These are phyloP conservation scores for Lasioglossum vierecki DNA, from an alignment of 2,888 invertebrate genomes.

Conservation along the genomic window DNA sequence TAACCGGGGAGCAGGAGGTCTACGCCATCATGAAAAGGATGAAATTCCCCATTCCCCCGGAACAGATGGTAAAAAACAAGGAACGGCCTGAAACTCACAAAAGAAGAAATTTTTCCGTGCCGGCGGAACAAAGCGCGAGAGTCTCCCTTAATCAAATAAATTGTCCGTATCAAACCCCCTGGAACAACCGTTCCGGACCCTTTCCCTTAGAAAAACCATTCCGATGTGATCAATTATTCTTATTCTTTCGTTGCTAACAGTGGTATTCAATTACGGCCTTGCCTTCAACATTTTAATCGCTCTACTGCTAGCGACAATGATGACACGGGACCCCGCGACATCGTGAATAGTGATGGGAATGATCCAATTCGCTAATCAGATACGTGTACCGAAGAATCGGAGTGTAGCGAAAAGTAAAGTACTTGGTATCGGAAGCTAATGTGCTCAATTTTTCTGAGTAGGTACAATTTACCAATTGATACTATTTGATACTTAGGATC, in stretches of 20 bases:
- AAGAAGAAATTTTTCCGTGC: slow-evolving; percentile 7
- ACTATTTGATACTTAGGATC: no score
- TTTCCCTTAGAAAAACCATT: neutral
- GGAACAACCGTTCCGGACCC: neutral
- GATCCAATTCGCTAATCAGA: neutral
- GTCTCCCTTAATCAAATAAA: slow-evolving; percentile 33
- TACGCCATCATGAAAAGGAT: neutral
- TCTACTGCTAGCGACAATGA: neutral
- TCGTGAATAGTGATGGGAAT: neutral
- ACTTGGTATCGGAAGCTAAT: no score
- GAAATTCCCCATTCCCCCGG: neutral
- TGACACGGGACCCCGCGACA: neutral
- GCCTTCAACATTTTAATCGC: neutral
- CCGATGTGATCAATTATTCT: slow-evolving; percentile 4
- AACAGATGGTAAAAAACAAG: neutral
- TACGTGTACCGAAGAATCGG: neutral
- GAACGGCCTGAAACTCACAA: neutral
- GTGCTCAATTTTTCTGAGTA: no score
- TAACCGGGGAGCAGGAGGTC: neutral
- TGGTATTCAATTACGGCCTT: neutral
- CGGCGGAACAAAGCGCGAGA: neutral
- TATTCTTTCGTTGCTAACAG: neutral
- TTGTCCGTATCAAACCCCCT: slow-evolving; percentile 32
- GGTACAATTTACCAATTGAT: no score
- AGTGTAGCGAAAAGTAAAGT: neutral